Percentiles rank a stretch among this genome's conserved stretches.
Conservation (phyloP, 2,888 invertebrate genomes). For the Acrocyrtus sp. region DNA sequence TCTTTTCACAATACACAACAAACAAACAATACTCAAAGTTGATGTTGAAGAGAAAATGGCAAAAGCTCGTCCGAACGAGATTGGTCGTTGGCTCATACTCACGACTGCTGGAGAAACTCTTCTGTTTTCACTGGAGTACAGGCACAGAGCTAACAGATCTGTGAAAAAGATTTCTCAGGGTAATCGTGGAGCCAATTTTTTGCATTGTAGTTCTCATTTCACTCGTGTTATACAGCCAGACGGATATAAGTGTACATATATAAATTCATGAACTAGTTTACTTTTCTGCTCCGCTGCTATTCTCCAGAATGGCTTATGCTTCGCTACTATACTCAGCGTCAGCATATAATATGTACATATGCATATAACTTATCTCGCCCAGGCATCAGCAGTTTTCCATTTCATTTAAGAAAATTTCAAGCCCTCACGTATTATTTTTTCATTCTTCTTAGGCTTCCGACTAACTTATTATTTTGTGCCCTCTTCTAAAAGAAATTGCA, state of each 20-base stretch:
- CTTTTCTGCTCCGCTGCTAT: no score
- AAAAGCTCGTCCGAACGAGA: slow-evolving; percentile 9
- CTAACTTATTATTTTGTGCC: slow-evolving; percentile 34
- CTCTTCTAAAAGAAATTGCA: not conserved
- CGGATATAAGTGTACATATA: no score
- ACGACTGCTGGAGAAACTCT: not conserved
- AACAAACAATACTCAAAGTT: slow-evolving; percentile 34
- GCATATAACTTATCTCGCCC: slow-evolving; percentile 34
- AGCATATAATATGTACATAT: no score
- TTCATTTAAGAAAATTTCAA: slow-evolving; percentile 41
- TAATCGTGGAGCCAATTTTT: slow-evolving; percentile 43
- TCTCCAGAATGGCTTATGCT: no score
- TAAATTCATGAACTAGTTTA: not conserved
- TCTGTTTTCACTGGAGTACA: slow-evolving; percentile 17
- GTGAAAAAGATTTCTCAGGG: slow-evolving; percentile 39
- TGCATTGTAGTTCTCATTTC: slow-evolving; percentile 35
- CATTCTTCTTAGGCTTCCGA: slow-evolving; percentile 15
- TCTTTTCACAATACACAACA: slow-evolving; percentile 38
- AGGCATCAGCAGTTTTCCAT: slow-evolving; percentile 50
- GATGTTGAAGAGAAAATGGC: slow-evolving; percentile 32
- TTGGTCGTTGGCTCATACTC: not conserved
- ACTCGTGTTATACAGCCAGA: no score
- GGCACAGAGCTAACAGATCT: slow-evolving; percentile 40
- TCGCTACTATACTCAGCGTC: no score
- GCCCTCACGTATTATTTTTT: not conserved